Percentiles rank a stretch among this genome's conserved stretches.
These are phyloP conservation scores for Enteromius fasciolatus DNA, from an alignment of 2,797 vertebrate genomes.

Conservation along the genomic window DNA sequence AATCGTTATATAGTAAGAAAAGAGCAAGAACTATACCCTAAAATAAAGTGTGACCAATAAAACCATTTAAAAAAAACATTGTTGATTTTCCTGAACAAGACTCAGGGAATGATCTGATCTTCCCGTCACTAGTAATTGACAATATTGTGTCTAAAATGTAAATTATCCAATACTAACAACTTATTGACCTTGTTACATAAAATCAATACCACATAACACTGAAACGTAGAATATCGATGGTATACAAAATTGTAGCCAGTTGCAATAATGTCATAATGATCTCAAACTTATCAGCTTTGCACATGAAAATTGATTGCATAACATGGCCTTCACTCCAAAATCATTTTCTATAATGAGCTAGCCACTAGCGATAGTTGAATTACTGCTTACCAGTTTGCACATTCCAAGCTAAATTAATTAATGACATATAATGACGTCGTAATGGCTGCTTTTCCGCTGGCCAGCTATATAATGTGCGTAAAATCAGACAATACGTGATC, in stretches of 20 bases:
- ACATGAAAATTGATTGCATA: background rate
- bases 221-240: background rate
- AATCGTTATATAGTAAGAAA: background rate
- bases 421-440: background rate
- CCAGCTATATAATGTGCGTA: background rate
- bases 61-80: background rate
- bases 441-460: background rate
- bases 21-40: background rate
- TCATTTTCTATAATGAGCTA: slow-evolving; percentile 13
- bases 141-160: slow-evolving; percentile 4
- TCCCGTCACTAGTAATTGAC: background rate
- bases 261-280: background rate
- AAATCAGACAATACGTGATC: background rate
- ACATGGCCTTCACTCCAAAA: slow-evolving; percentile 24
- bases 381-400: background rate
- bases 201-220: slow-evolving; percentile 20
- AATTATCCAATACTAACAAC: slow-evolving; percentile 18
- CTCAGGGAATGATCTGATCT: background rate
- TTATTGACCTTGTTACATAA: slow-evolving; percentile 51
- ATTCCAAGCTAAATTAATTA: background rate
- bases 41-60: background rate
- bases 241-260: slow-evolving; percentile 2
- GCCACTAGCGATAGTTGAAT: background rate
- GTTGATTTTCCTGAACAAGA: background rate
- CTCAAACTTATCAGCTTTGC: slow-evolving; percentile 13